Conservation (phyloP, 2,888 invertebrate genomes). For the Romanomermis culicivorax region DNA sequence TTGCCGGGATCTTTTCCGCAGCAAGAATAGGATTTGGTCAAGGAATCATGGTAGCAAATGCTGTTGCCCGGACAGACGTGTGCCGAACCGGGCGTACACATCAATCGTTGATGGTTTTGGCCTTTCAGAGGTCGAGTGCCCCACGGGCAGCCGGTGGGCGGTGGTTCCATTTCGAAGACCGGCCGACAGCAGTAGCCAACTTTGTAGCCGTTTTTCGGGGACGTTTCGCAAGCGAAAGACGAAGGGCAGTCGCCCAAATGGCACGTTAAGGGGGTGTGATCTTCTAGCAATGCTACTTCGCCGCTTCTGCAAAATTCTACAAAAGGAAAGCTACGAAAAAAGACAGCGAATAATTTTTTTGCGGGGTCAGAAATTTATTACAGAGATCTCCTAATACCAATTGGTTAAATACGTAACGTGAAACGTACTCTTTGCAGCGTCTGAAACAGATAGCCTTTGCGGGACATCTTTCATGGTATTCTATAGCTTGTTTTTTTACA, state of each 20-base stretch:
- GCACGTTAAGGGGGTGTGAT: neutral
- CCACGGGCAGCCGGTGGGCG: constrained; percentile 15
- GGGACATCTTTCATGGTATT: too few relatives aligned
- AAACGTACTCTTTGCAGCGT: too few relatives aligned
- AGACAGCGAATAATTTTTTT: too few relatives aligned
- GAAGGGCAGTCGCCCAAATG: neutral
- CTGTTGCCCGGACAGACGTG: constrained; percentile 18
- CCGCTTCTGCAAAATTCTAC: neutral
- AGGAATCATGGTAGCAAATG: constrained; percentile 16
- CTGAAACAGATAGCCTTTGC: too few relatives aligned
- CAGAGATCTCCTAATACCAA: too few relatives aligned
- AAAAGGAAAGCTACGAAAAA: too few relatives aligned
- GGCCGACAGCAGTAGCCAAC: constrained; percentile 7
- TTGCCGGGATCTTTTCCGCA: constrained; percentile 16
- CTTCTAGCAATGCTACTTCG: neutral
- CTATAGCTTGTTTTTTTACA: too few relatives aligned
- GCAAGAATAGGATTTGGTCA: constrained; percentile 15
- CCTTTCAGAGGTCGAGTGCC: constrained; percentile 9
- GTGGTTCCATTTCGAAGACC: constrained; percentile 14
- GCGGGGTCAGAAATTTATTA: too few relatives aligned
- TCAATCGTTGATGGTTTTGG: neutral
- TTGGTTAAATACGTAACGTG: too few relatives aligned
- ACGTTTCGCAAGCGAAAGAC: neutral
- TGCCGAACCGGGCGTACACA: constrained; percentile 11
- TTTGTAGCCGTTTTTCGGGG: neutral